Conservation (phyloP, 2,113 vertebrate species). For the Actenoides lindsayi region DNA sequence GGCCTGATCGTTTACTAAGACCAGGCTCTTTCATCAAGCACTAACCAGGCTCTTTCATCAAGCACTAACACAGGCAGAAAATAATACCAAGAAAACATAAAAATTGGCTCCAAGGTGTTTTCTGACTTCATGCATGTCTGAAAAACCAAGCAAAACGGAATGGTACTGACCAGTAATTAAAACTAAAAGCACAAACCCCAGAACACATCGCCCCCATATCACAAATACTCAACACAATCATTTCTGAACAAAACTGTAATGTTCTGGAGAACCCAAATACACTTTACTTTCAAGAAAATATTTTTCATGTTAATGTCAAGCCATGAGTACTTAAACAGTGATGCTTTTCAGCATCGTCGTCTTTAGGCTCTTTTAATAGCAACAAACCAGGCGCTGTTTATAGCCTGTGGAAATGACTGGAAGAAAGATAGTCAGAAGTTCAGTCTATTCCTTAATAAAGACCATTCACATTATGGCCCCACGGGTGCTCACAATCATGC, state of each 20-base stretch:
- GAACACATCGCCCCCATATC: not conserved
- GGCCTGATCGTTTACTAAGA: not conserved
- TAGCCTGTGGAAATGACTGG: slow-evolving; percentile 64
- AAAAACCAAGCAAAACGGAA: not conserved
- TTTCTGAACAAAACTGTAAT: not conserved
- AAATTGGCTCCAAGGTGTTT: not conserved
- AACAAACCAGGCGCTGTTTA: slow-evolving; percentile 64
- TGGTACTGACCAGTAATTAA: not conserved
- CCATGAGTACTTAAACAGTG: slow-evolving; percentile 40
- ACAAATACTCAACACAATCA: not conserved
- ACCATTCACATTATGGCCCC: slow-evolving; percentile 59
- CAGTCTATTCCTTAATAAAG: slow-evolving; percentile 63
- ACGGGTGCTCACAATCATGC: slow-evolving; percentile 65
- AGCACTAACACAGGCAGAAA: not conserved
- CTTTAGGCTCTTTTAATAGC: slow-evolving; percentile 54
- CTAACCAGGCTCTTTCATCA: not conserved
- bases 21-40: not conserved
- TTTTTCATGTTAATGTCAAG: slow-evolving; percentile 45
- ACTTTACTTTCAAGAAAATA: slow-evolving; percentile 18
- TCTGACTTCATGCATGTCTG: not conserved
- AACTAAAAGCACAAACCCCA: not conserved
- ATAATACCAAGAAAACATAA: not conserved
- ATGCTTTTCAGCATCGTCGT: slow-evolving; percentile 42
- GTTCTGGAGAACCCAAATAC: not conserved
- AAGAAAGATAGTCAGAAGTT: slow-evolving; percentile 65